These are phyloP conservation scores for Brachypodius melanocephalos DNA, from an alignment of 2,113 vertebrate genomes.

Conservation along the genomic window DNA sequence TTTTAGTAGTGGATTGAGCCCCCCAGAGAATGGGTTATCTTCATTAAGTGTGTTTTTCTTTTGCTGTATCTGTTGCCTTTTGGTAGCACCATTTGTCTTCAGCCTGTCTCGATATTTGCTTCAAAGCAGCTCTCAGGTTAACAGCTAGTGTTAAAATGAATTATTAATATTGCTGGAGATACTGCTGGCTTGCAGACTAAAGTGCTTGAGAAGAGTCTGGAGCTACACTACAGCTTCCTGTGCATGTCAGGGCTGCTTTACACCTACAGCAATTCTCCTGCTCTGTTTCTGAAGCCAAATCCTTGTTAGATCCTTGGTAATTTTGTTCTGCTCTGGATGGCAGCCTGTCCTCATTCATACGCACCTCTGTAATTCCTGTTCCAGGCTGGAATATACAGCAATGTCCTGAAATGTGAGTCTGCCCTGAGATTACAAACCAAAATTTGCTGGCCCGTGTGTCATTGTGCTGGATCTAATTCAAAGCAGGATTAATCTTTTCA, in stretches of 20 bases:
- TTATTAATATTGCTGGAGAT: not conserved
- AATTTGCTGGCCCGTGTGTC: not conserved
- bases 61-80: not conserved
- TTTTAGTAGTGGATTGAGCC: not conserved
- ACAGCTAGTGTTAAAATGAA: not conserved
- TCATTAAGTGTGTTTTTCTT: not conserved
- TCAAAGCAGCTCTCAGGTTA: constrained; percentile 18
- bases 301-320: not conserved
- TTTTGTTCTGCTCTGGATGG: not conserved
- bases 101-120: not conserved
- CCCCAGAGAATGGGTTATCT: not conserved
- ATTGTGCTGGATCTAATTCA: not conserved
- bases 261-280: not conserved
- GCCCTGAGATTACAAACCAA: not conserved
- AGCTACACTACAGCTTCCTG: not conserved
- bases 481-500: not conserved
- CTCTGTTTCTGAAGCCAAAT: not conserved
- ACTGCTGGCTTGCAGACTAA: not conserved
- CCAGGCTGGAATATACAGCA: not conserved
- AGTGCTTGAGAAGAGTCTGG: not conserved
- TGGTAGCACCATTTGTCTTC: not conserved
- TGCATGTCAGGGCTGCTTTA: not conserved
- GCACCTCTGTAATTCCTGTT: not conserved
- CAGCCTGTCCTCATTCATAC: not conserved
- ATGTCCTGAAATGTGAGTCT: not conserved